Conservation (phyloP, 2,797 vertebrate species). For the Sandelia bainsii region DNA sequence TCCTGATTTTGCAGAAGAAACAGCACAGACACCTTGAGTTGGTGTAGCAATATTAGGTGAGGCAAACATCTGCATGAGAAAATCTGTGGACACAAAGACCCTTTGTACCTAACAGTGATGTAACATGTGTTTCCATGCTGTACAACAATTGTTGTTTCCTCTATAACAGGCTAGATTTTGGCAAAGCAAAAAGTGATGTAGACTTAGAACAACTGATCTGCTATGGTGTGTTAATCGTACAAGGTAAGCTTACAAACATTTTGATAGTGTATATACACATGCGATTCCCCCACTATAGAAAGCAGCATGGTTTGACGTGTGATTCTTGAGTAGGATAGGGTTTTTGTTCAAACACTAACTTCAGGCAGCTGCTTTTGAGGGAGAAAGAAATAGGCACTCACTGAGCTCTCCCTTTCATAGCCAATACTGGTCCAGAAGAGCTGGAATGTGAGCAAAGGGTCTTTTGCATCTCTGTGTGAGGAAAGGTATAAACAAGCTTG, state of each 20-base stretch:
- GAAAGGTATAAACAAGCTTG: slow-evolving; percentile 42
- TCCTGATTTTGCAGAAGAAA: slow-evolving; percentile 48
- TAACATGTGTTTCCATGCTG: slow-evolving; percentile 67
- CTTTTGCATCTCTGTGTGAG: slow-evolving; percentile 24
- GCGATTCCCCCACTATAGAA: slow-evolving; percentile 46
- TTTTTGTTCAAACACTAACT: slow-evolving; percentile 17
- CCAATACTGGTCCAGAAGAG: slow-evolving; percentile 13
- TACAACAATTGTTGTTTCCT: slow-evolving; percentile 63
- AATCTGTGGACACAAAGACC: slow-evolving; percentile 67
- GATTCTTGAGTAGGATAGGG: slow-evolving; percentile 13
- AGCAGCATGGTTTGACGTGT: slow-evolving; percentile 31
- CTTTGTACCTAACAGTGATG: slow-evolving; percentile 66
- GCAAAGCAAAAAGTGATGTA: slow-evolving; percentile 47
- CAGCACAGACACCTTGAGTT: slow-evolving; percentile 43
- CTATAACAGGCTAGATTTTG: slow-evolving; percentile 50
- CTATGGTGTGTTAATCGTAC: slow-evolving; percentile 33
- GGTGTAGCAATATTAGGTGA: slow-evolving; percentile 50
- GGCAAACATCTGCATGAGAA: slow-evolving; percentile 65
- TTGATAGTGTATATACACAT: slow-evolving; percentile 54
- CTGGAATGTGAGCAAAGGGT: background rate
- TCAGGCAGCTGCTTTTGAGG: slow-evolving; percentile 23
- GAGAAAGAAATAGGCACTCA: slow-evolving; percentile 10
- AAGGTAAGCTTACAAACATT: slow-evolving; percentile 33
- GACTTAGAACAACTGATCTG: slow-evolving; percentile 35
- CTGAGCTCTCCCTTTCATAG: background rate